Percentiles rank a stretch among this genome's conserved stretches.
Evolutionary conservation across 2,888 invertebrate genomes (phyloP).

Genomic region (Idaea straminata): DNA sequence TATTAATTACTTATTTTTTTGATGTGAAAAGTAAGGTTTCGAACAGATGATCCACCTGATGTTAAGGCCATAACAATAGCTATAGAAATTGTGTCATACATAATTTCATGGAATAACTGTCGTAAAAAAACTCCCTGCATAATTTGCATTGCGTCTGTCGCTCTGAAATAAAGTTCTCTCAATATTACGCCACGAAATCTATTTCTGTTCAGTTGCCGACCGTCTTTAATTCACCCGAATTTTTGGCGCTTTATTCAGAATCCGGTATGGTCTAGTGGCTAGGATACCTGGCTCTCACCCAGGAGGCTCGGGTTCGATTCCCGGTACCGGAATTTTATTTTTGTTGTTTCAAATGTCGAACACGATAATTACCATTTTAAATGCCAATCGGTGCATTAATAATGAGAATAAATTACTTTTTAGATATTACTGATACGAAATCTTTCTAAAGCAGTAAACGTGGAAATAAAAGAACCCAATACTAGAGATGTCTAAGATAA

Average conservation of each 20-base stretch:
- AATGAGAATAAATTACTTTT: slow-evolving; percentile 22
- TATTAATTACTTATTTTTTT: too few relatives aligned
- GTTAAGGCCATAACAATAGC: not conserved
- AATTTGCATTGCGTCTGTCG: not conserved
- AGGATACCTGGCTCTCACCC: slow-evolving; percentile 87
- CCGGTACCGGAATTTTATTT: slow-evolving; percentile 51
- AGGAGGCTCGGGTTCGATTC: slow-evolving; percentile 83
- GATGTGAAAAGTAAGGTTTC: too few relatives aligned
- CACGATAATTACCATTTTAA: not conserved
- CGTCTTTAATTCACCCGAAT: not conserved
- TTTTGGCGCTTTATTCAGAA: slow-evolving; percentile 1
- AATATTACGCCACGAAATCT: not conserved
- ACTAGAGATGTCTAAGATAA: slow-evolving; percentile 42
- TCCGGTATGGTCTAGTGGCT: slow-evolving; percentile 83
- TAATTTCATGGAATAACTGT: too few relatives aligned
- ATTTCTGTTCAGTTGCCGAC: not conserved
- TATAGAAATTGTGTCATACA: not conserved
- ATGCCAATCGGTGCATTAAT: slow-evolving; percentile 5
- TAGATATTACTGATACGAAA: slow-evolving; percentile 33
- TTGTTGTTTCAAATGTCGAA: not conserved
- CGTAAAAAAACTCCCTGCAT: not conserved
- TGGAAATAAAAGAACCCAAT: slow-evolving; percentile 43
- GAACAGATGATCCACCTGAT: not conserved
- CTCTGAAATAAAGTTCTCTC: not conserved
- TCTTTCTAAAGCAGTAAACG: slow-evolving; percentile 44